Evolutionary conservation across 1,140 invertebrate species (phyloP).

Genomic region (Calosoma granatense): DNA sequence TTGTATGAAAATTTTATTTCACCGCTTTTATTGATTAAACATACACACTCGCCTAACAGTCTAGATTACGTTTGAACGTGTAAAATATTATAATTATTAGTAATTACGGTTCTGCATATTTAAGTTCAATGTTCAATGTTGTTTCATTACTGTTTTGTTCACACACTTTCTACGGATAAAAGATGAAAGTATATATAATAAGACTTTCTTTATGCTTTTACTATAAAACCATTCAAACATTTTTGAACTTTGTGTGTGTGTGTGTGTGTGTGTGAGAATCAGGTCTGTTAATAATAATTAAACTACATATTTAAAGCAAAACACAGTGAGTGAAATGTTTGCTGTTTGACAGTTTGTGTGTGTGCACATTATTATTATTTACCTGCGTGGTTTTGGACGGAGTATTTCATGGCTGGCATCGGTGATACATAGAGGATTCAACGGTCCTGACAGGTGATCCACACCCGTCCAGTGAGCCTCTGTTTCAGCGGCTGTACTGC

Average conservation of each 20-base stretch:
- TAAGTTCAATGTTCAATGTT: too few relatives aligned
- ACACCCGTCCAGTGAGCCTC: slow-evolving; percentile 37
- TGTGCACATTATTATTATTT: slow-evolving; percentile 22
- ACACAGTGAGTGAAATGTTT: too few relatives aligned
- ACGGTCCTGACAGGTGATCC: slow-evolving; percentile 51
- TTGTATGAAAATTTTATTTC: too few relatives aligned
- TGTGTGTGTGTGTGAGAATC: too few relatives aligned
- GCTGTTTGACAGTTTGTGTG: too few relatives aligned
- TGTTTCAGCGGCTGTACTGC: slow-evolving; percentile 14
- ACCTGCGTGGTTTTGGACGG: slow-evolving; percentile 77
- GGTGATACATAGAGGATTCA: slow-evolving; percentile 55
- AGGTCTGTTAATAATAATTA: not conserved
- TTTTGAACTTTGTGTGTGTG: too few relatives aligned
- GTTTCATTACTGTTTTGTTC: slow-evolving; percentile 3
- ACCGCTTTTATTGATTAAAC: too few relatives aligned
- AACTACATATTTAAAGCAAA: too few relatives aligned
- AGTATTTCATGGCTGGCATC: slow-evolving; percentile 75
- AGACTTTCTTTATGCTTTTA: not conserved
- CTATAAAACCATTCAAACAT: slow-evolving; percentile 1
- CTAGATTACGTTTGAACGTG: too few relatives aligned
- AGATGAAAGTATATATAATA: slow-evolving; percentile 5
- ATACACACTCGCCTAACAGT: too few relatives aligned
- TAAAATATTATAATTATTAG: too few relatives aligned
- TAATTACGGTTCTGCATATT: too few relatives aligned
- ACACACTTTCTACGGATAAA: slow-evolving; percentile 13